phyloP scores from a whole-genome alignment of 2,797 vertebrate species.

The Tragopan temminckii region DNA sequence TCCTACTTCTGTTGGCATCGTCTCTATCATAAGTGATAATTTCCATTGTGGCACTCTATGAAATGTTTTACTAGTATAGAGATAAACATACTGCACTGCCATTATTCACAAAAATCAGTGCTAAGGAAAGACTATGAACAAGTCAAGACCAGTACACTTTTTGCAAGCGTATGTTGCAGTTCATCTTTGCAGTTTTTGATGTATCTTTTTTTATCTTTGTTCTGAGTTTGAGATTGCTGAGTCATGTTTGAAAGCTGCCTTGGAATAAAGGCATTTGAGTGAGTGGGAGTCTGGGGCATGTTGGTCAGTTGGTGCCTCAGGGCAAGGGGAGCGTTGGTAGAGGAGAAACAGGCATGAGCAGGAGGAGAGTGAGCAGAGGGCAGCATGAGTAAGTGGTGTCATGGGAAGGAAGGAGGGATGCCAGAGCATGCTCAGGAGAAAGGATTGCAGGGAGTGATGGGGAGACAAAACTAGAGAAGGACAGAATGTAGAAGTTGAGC shows the following conservation, averaged over 20 bases:
- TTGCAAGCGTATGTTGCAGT: background rate
- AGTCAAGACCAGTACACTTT: background rate
- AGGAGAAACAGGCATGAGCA: background rate
- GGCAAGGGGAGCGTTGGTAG: background rate
- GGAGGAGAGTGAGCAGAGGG: rapidly evolving
- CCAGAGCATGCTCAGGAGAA: background rate
- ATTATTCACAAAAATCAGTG: background rate
- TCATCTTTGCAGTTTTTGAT: background rate
- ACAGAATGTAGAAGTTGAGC: background rate
- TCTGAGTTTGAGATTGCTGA: background rate
- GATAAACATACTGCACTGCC: rapidly evolving
- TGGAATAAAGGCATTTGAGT: background rate
- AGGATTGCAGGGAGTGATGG: background rate
- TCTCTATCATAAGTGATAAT: background rate
- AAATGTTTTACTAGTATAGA: background rate
- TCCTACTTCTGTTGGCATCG: background rate
- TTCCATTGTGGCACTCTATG: background rate
- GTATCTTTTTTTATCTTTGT: background rate
- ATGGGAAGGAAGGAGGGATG: background rate
- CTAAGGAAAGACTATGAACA: background rate
- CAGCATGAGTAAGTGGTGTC: background rate
- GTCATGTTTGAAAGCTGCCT: background rate
- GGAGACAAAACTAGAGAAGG: background rate
- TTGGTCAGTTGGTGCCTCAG: background rate
- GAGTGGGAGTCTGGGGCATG: background rate